Evolutionary conservation across 2,797 vertebrate genomes (phyloP).

Genomic region (Garrulus glandarius): DNA sequence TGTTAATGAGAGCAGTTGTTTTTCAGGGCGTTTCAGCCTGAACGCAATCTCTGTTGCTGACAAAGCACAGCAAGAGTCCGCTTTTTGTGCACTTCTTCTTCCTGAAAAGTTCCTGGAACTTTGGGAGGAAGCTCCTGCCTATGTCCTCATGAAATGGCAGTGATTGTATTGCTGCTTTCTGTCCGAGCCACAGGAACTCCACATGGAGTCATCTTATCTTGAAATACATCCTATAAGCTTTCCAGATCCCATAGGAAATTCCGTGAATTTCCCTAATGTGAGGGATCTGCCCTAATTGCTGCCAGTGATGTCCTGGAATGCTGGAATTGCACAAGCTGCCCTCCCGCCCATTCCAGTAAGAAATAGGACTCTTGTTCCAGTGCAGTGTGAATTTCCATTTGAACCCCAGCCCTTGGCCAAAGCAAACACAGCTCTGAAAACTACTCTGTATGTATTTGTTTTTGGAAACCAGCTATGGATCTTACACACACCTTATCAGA

Average conservation of each 20-base stretch:
- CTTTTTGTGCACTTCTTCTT: neutral
- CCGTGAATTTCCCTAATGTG: neutral
- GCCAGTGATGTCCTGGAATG: neutral
- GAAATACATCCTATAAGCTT: neutral
- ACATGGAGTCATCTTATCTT: neutral
- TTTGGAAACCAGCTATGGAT: neutral
- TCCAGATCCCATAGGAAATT: neutral
- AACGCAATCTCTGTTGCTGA: neutral
- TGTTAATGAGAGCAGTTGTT: neutral
- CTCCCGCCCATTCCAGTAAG: neutral
- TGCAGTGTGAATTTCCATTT: neutral
- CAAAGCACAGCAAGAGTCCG: neutral
- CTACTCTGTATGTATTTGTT: neutral
- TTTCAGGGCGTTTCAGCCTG: neutral
- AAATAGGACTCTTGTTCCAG: neutral
- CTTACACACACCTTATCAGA: neutral
- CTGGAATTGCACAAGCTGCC: neutral
- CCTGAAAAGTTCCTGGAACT: neutral
- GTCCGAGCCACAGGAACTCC: neutral
- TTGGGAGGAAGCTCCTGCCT: neutral
- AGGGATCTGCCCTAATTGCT: neutral
- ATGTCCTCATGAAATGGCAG: neutral
- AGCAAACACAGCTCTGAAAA: neutral
- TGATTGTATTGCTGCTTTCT: neutral
- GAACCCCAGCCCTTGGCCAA: neutral